Conservation (phyloP, 2,888 invertebrate species). For the Fissipunctia ypsillon region DNA sequence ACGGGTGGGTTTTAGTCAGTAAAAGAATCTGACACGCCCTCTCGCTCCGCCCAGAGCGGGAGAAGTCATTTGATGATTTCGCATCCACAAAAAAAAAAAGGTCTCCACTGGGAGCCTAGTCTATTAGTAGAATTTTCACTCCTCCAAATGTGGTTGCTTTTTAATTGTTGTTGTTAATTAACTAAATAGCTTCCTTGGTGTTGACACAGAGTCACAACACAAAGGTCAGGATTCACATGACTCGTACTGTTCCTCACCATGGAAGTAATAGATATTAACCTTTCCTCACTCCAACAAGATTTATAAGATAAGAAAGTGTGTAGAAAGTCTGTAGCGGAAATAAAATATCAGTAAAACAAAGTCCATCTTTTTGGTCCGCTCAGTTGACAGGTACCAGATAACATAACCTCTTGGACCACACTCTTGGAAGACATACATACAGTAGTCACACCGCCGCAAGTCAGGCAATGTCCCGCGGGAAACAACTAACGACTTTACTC, state of each 20-base stretch:
- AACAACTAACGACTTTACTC: conserved; percentile 55
- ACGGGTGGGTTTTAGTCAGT: no score
- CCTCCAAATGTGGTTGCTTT: no score
- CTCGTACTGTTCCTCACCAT: background rate
- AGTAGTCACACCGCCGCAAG: conserved; percentile 35
- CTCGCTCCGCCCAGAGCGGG: no score
- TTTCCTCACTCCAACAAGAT: background rate
- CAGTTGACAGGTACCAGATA: conserved; percentile 3
- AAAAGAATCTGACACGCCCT: no score
- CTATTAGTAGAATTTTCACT: no score
- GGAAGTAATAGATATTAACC: background rate
- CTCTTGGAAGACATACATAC: conserved; percentile 18
- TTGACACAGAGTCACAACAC: no score
- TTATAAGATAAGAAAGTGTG: no score
- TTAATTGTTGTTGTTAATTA: no score
- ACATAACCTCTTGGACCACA: conserved; percentile 43
- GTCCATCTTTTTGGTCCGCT: background rate
- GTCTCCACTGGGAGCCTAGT: no score
- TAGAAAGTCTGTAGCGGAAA: background rate
- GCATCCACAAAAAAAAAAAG: no score
- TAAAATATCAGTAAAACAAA: background rate
- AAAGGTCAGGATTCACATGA: background rate
- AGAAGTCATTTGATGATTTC: no score
- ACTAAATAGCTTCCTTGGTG: no score
- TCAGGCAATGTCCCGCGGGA: conserved; percentile 44